These are phyloP conservation scores for Cossypha caffra DNA, from an alignment of 2,797 vertebrate genomes.

Conservation along the genomic window DNA sequence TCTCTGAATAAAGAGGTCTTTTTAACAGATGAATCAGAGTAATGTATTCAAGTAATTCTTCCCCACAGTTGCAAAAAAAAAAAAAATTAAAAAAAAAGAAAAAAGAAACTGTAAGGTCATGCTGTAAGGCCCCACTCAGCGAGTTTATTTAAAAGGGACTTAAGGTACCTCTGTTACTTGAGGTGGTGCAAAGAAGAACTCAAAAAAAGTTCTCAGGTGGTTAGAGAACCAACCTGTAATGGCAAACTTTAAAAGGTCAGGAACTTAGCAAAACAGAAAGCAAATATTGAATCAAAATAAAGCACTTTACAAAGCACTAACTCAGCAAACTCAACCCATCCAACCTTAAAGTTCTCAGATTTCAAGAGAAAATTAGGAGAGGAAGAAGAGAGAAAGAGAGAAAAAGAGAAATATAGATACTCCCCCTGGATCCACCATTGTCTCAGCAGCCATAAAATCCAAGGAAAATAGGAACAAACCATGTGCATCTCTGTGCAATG, in stretches of 20 bases:
- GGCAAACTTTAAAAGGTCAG: neutral
- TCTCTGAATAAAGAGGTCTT: neutral
- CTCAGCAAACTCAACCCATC: neutral
- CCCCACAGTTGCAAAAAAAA: neutral
- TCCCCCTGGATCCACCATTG: accelerated
- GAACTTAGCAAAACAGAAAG: neutral
- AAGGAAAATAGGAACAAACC: neutral
- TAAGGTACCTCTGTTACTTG: neutral
- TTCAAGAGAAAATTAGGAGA: neutral
- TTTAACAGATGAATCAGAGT: neutral
- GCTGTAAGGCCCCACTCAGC: accelerated
- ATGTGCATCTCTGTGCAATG: neutral
- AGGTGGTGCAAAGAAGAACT: neutral
- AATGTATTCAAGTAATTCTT: neutral
- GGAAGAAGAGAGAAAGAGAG: neutral
- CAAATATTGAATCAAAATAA: neutral
- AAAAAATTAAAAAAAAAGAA: neutral
- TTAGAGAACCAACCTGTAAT: neutral
- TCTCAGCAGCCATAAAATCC: neutral
- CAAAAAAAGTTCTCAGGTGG: neutral
- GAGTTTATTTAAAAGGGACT: neutral
- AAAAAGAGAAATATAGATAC: neutral
- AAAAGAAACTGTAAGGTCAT: neutral
- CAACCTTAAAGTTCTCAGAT: neutral
- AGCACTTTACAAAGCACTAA: neutral